These are phyloP conservation scores for Astyanax mexicanus DNA, from an alignment of 2,797 vertebrate genomes.

Conservation along the genomic window DNA sequence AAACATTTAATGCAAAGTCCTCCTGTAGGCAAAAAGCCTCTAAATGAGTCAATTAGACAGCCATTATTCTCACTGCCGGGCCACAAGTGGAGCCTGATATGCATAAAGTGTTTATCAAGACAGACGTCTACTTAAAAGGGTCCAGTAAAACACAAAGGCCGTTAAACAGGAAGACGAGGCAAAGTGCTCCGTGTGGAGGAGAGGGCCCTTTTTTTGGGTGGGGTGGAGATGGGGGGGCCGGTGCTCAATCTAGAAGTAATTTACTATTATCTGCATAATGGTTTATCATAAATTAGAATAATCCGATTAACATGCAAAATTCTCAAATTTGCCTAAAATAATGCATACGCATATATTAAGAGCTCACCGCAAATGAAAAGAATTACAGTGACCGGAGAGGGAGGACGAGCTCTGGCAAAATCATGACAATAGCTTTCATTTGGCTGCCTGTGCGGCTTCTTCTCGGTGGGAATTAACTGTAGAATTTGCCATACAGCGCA, in stretches of 20 bases:
- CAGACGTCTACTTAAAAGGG: slow-evolving; percentile 88
- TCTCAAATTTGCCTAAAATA: slow-evolving; percentile 85
- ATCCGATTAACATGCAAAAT: slow-evolving; percentile 89
- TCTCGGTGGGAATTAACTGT: slow-evolving; percentile 32
- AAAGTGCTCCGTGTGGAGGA: slow-evolving; percentile 47
- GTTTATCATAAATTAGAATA: slow-evolving; percentile 90
- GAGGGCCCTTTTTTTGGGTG: slow-evolving; percentile 26
- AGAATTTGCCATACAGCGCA: slow-evolving; percentile 37
- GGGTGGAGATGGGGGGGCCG: slow-evolving; percentile 35
- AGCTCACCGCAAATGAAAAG: slow-evolving; percentile 58
- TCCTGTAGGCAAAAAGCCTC: slow-evolving; percentile 98
- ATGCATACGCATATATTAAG: slow-evolving; percentile 84
- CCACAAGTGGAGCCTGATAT: slow-evolving; percentile 86
- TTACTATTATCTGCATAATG: slow-evolving; percentile 80
- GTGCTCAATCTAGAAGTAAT: slow-evolving; percentile 80
- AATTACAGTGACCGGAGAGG: slow-evolving; percentile 64
- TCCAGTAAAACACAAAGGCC: slow-evolving; percentile 84
- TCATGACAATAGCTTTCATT: slow-evolving; percentile 56
- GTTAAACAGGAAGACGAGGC: slow-evolving; percentile 65
- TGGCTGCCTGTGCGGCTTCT: slow-evolving; percentile 25
- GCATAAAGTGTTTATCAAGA: slow-evolving; percentile 89
- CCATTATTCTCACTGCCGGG: slow-evolving; percentile 93
- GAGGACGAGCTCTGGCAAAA: slow-evolving; percentile 64
- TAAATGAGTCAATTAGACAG: slow-evolving; percentile 99
- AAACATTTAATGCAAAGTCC: slow-evolving; percentile 98